Evolutionary conservation across 2,113 vertebrate species (phyloP).

Genomic region (Phoxinus phoxinus): DNA sequence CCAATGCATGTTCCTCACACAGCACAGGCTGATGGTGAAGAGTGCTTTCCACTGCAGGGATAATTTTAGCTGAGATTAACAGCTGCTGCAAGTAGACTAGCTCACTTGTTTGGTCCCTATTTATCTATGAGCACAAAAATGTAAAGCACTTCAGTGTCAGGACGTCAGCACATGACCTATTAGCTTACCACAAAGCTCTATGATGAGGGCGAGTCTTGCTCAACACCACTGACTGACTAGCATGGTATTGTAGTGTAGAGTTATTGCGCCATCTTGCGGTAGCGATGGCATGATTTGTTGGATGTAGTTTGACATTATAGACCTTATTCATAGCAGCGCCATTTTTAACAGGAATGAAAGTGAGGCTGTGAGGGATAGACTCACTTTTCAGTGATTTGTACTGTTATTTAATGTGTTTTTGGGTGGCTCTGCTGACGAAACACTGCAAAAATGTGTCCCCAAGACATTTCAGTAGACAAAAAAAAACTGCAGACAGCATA

Average conservation of each 20-base stretch:
- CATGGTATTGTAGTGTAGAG: neutral
- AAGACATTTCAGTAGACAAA: too few relatives aligned
- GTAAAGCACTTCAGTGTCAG: neutral
- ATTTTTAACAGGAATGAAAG: too few relatives aligned
- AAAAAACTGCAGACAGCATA: too few relatives aligned
- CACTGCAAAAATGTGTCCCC: accelerated
- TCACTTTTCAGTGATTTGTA: too few relatives aligned
- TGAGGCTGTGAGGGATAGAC: too few relatives aligned
- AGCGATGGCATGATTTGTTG: neutral
- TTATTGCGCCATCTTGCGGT: constrained; percentile 46
- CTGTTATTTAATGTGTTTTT: too few relatives aligned
- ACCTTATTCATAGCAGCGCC: too few relatives aligned
- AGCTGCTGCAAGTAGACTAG: constrained; percentile 45
- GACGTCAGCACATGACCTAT: constrained; percentile 20
- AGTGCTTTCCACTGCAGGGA: neutral
- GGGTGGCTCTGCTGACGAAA: too few relatives aligned
- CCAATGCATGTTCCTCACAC: neutral
- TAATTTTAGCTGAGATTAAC: constrained; percentile 54
- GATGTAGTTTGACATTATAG: neutral
- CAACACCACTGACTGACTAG: neutral
- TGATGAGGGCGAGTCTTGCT: neutral
- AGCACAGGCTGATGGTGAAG: neutral
- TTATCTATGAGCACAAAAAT: constrained; percentile 2
- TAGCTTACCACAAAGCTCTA: neutral
- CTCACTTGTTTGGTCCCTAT: neutral